Base-by-base conservation (phyloP, 2,797 vertebrate species). In the Xyrichtys novacula region DNA sequence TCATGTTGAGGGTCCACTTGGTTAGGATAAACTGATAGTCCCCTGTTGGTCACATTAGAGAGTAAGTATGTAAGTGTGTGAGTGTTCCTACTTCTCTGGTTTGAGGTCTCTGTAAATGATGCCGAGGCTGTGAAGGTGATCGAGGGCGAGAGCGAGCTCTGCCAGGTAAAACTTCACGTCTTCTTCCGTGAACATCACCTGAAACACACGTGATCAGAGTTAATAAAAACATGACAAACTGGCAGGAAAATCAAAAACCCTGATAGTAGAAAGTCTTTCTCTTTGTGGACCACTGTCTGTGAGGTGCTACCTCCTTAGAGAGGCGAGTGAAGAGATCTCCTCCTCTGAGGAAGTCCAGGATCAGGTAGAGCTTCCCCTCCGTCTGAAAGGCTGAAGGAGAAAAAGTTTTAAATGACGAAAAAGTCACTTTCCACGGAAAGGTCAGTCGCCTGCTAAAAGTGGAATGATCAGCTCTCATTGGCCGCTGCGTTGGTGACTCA, bases 121-220 rank as follows among this genome's bases (percentile, higher is more conserved):
- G 93, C 97, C 98, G 94, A 99, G 95, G 94, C 87, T 96, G 94
- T 99, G 97, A 84, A 99, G 96, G 89, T 99, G 97, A 95, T 99
- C 96, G 89, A 98, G 95, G 92, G 97, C 97, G 92, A 99, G 96
- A 89, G 96, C 96, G 94, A 99, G 95, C 93, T 99, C 97, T 95
- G 97, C 97, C 93, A 99, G 96, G 96, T 98, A 99, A 95, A 99
- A 99, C 95, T 99, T 99, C 95, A 99, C 97, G 96, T 99, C 98
- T 96, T 98, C 98, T 95, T 99, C 97, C 96, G 98, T 98, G 97
- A 99, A 99, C 95, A 99, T 97, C 96, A 99, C 97, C 97, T 98
- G 95, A n/a, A n/a, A n/a, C n/a, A n/a, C n/a, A n/a, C n/a, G n/a
- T n/a, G n/a, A n/a, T n/a, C n/a, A n/a, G n/a, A n/a, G n/a, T n/a